Percentiles rank a stretch among this genome's conserved stretches.
phyloP scores from a whole-genome alignment of 2,797 vertebrate species.

The Botia almorhae region DNA sequence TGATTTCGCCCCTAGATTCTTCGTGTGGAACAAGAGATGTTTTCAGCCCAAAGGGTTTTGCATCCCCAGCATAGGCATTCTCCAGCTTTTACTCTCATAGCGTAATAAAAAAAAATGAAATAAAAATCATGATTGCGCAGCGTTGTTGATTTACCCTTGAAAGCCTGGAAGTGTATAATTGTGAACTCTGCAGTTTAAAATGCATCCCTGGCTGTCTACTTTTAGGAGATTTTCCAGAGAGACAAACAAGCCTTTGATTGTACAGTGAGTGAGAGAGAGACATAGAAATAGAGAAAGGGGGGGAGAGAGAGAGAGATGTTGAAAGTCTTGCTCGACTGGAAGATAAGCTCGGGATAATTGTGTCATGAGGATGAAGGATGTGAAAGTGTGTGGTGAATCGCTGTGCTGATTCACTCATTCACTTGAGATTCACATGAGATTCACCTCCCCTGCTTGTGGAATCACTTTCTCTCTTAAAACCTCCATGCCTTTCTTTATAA shows the following conservation, averaged over 20 bases:
- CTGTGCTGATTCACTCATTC: background rate
- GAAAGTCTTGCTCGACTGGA: slow-evolving; percentile 16
- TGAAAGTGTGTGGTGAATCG: background rate
- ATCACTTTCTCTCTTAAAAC: slow-evolving; percentile 28
- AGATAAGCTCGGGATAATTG: slow-evolving; percentile 37
- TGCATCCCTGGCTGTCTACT: background rate
- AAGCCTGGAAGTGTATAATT: slow-evolving; percentile 14
- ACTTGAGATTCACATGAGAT: background rate
- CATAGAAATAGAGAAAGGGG: background rate
- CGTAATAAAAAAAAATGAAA: background rate
- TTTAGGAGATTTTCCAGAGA: slow-evolving; percentile 15
- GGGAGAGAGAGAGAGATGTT: background rate
- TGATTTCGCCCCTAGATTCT: no score
- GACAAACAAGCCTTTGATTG: slow-evolving; percentile 16
- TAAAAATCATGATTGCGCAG: background rate
- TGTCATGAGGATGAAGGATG: slow-evolving; percentile 32
- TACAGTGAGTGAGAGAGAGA: background rate
- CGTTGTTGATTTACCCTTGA: background rate
- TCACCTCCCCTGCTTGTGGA: background rate
- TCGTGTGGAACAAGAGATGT: slow-evolving; percentile 5
- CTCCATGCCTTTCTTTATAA: background rate
- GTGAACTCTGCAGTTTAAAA: background rate
- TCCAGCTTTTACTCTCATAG: background rate
- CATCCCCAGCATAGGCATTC: background rate
- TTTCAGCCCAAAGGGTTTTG: slow-evolving; percentile 11